A percentile compares a stretch with the other conserved stretches of the same genome.
Evolutionary conservation across 2,888 invertebrate genomes (phyloP).

Genomic region (Sinodicranocentrus sp.): DNA sequence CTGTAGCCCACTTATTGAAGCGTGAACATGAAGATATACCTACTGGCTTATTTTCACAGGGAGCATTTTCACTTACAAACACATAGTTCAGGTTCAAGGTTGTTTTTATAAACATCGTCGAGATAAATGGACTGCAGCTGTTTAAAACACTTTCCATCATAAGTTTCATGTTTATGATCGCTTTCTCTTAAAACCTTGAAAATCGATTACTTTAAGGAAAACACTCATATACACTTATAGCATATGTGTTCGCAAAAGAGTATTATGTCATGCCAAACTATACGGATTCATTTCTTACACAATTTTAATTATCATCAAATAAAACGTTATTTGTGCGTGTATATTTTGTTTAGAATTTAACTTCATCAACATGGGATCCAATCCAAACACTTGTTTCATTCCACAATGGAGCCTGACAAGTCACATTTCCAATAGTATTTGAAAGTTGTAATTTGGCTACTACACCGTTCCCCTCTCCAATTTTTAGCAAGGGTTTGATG

Average conservation of each 20-base stretch:
- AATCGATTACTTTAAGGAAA: too few species aligned
- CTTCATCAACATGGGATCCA: neutral
- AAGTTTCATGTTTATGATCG: neutral
- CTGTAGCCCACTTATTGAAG: too few species aligned
- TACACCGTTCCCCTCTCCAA: neutral
- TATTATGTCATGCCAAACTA: too few species aligned
- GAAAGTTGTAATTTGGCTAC: neutral
- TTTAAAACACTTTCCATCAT: neutral
- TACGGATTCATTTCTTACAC: too few species aligned
- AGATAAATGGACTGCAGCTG: neutral
- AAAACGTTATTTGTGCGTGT: neutral
- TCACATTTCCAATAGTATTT: conserved; percentile 9
- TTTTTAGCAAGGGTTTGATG: conserved; percentile 22
- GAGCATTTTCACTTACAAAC: neutral
- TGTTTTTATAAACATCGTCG: neutral
- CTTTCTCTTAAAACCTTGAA: conserved; percentile 54
- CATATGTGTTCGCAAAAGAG: too few species aligned
- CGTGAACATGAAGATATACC: too few species aligned
- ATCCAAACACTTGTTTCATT: conserved; percentile 35
- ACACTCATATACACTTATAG: too few species aligned
- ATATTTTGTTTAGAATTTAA: neutral
- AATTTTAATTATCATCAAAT: neutral
- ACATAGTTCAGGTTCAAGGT: conserved; percentile 39
- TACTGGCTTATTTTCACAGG: neutral
- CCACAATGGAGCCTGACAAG: conserved; percentile 40